Conservation (phyloP, 2,113 vertebrate species). For the Heloderma charlesbogerti region DNA sequence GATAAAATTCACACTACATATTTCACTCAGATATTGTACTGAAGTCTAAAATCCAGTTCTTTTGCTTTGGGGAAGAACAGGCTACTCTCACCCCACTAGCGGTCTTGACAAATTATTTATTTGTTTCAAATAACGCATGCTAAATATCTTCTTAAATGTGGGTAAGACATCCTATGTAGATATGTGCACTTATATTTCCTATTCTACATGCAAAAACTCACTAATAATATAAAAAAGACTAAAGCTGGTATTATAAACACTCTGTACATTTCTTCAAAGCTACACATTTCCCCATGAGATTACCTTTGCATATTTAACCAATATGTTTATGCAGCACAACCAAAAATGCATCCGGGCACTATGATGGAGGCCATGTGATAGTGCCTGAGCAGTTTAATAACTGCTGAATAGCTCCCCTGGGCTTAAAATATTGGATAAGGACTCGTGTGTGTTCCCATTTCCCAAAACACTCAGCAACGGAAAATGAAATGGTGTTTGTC, state of each 20-base stretch:
- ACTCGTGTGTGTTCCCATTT: neutral
- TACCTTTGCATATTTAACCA: neutral
- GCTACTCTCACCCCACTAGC: neutral
- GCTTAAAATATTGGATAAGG: neutral
- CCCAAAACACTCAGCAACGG: neutral
- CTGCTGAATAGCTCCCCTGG: fast-evolving
- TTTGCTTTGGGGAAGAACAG: too few species aligned
- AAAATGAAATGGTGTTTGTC: neutral
- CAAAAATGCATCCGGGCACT: neutral
- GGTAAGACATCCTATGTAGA: neutral
- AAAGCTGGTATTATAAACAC: constrained; percentile 27
- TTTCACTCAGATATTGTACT: neutral
- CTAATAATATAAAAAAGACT: fast-evolving
- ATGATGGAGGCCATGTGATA: neutral
- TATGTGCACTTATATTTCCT: neutral
- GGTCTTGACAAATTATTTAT: constrained; percentile 54
- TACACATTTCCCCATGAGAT: neutral
- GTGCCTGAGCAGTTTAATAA: neutral
- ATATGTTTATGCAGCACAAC: neutral
- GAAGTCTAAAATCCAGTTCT: neutral
- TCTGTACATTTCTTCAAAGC: neutral
- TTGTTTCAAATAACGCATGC: neutral
- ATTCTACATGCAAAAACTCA: neutral
- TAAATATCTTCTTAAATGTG: neutral
- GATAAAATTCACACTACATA: neutral